Conservation (phyloP, 2,113 vertebrate genomes). For the Zosterops hypoxanthus region DNA sequence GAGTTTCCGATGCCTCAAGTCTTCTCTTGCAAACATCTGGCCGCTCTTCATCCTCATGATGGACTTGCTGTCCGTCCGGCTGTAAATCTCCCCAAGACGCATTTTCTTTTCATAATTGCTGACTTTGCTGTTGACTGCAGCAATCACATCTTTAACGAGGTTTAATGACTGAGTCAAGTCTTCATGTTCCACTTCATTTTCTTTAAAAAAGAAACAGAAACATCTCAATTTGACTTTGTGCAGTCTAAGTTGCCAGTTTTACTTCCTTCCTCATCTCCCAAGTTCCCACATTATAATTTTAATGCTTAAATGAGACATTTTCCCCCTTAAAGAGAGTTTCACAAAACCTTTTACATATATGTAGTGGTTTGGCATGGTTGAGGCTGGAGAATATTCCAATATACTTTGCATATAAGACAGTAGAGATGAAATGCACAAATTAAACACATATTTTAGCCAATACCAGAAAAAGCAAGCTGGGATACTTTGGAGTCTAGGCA, state of each 20-base stretch:
- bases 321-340: background rate
- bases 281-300: background rate
- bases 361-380: background rate
- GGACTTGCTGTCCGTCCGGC: constrained; percentile 89
- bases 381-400: background rate
- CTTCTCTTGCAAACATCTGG: constrained; percentile 94
- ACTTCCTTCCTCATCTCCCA: background rate
- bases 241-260: background rate
- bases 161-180: constrained; percentile 84
- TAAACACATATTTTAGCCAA: background rate
- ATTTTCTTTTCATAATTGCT: constrained; percentile 91
- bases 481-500: background rate
- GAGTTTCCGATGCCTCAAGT: constrained; percentile 87
- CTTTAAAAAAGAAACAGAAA: constrained; percentile 67
- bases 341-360: background rate
- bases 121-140: constrained; percentile 90
- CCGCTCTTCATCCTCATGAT: constrained; percentile 96
- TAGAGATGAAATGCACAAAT: background rate
- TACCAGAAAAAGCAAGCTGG: background rate
- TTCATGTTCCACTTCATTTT: constrained; percentile 83
- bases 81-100: constrained; percentile 88
- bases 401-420: background rate
- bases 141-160: constrained; percentile 88
- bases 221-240: background rate
- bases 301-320: background rate